Base-by-base conservation (phyloP, 1,140 invertebrate genomes). In the Heliothis subflexa region DNA sequence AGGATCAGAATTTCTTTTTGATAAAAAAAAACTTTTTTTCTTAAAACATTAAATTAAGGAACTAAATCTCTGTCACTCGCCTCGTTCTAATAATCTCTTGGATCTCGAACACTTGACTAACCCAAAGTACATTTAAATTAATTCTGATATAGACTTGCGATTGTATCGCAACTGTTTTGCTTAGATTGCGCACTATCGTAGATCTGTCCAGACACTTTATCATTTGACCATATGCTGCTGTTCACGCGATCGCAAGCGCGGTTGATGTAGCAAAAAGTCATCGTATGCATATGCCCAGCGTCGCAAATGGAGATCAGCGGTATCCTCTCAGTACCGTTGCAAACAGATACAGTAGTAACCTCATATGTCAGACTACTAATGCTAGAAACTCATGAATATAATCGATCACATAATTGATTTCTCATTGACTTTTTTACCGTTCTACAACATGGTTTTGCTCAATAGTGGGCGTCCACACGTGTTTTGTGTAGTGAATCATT, bases 401-500 rank as follows among this genome's bases (percentile, higher is more conserved):
- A 77, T 79, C 73, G 77, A 78, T 77, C 66, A 55, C 66, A 78
- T 81, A 81, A 79, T 83, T 83, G 80, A 83, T 80, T 72, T 75
- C 52, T 81, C 52, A 82, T 83, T 78, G 80, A 82, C 70, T 68
- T 71, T 71, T 80, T 83, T 85, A 86, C 85, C 83, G 85, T 86
- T 86, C 66, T 80, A 82, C 77, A 86, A 81, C 85, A 86, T 80
- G 80, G 77, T 82, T 83, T 81, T 75, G 61, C 40, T 74, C 33
- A 72, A 45, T 62, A 62, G 86, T 86, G 79, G 84, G 86, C 81
- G 86, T 50, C 61, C 47, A 55, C 62, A 77, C 74, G 61, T 77
- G 61, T 77, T 64, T 73, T 18, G 14, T 28, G 18, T 54, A 7
- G 74, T 77, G 74, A 77, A 55, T 77, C 74, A 77, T 61, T 45